Evolutionary conservation across 2,797 vertebrate species (phyloP).

Genomic region (Eulemur albifrons): DNA sequence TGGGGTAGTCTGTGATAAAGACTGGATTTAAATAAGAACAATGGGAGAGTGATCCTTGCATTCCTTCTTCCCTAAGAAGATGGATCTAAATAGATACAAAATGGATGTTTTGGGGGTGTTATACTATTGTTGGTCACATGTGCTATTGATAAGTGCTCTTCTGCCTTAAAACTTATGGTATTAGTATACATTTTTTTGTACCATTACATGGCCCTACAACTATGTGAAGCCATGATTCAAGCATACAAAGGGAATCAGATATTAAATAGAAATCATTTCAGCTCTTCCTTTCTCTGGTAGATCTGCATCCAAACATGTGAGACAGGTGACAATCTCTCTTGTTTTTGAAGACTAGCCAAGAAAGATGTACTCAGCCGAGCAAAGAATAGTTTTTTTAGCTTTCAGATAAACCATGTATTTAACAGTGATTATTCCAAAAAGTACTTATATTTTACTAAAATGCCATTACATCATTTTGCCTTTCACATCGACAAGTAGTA

Average conservation of each 20-base stretch:
- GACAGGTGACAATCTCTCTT: not conserved
- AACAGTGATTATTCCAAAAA: not conserved
- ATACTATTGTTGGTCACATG: not conserved
- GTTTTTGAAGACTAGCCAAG: conserved; percentile 31
- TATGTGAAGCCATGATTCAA: conserved; percentile 13
- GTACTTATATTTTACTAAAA: not conserved
- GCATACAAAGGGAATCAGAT: not conserved
- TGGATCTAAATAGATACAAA: not conserved
- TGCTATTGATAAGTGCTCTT: not conserved
- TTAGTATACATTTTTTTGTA: not conserved
- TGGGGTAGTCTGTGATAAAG: not conserved
- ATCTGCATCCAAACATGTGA: not conserved
- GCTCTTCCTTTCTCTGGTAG: conserved; percentile 17
- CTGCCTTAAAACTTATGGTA: not conserved
- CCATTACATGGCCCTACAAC: not conserved
- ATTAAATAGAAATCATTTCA: conserved; percentile 29
- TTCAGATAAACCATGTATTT: conserved; percentile 3
- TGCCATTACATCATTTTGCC: conserved; percentile 27
- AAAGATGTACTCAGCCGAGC: not conserved
- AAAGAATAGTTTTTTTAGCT: not conserved
- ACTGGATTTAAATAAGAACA: not conserved
- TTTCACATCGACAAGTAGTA: conserved; percentile 16
- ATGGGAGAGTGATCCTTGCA: not conserved
- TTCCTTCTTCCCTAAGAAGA: conserved; percentile 8
- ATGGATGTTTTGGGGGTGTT: not conserved